Conservation (phyloP, 64 coral and sea anemone species). For the Porites australiensis region DNA sequence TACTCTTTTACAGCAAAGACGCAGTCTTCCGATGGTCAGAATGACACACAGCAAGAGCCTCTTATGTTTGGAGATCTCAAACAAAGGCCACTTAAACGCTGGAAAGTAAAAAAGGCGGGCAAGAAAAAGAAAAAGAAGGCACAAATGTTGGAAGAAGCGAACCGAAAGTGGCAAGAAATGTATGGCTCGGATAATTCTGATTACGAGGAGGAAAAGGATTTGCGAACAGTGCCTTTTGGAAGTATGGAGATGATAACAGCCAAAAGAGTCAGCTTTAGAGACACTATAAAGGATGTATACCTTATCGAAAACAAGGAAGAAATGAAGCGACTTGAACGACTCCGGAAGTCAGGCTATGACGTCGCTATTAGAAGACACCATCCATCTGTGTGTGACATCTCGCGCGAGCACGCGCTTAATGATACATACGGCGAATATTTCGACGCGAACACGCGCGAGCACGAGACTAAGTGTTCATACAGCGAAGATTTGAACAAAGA, state of each 20-base stretch:
- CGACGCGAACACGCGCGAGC: not conserved
- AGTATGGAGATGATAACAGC: not conserved
- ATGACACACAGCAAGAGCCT: not conserved
- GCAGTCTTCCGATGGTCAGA: not conserved
- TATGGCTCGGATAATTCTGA: constrained; percentile 16
- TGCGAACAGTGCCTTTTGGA: constrained; percentile 17
- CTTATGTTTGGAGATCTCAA: not conserved
- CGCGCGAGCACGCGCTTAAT: not conserved
- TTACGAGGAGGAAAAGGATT: not conserved
- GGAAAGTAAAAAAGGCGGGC: constrained; percentile 11
- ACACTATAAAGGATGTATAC: constrained; percentile 31
- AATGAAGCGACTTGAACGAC: constrained; percentile 8
- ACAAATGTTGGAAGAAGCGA: constrained; percentile 4
- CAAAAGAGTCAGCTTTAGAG: constrained; percentile 43
- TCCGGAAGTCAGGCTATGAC: not conserved
- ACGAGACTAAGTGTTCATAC: too few relatives aligned
- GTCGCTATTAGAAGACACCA: not conserved
- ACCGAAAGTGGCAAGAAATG: constrained; percentile 23
- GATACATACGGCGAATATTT: not conserved
- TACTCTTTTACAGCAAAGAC: not conserved
- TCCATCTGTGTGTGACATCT: not conserved
- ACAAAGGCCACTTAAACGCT: not conserved
- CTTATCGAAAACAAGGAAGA: constrained; percentile 46
- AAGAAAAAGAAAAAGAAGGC: not conserved
- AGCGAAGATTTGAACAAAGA: not conserved